Conservation (phyloP, 2,113 vertebrate genomes). For the Pelmatolapia mariae region DNA sequence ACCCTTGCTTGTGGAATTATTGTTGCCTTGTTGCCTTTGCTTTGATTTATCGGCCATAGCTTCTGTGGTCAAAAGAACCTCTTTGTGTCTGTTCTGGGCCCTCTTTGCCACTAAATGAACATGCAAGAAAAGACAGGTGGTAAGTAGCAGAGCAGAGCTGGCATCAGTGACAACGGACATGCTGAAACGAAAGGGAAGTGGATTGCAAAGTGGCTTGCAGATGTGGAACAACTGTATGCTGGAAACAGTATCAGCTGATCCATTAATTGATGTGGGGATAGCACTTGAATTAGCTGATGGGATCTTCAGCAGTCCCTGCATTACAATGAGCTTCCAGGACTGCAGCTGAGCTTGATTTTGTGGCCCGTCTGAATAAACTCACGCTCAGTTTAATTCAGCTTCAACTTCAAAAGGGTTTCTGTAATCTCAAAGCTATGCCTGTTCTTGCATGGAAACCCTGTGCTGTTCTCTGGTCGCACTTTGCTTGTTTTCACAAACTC, state of each 20-base stretch:
- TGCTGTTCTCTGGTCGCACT: background rate
- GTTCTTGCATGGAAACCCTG: background rate
- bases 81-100: background rate
- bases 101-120: background rate
- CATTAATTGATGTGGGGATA: background rate
- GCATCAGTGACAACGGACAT: background rate
- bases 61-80: background rate
- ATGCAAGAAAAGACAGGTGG: background rate
- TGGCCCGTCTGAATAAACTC: background rate
- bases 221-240: background rate
- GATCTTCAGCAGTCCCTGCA: background rate
- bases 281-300: background rate
- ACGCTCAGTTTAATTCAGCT: background rate
- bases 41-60: background rate
- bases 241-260: background rate
- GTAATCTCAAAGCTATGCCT: background rate
- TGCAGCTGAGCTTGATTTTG: background rate
- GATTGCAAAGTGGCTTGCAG: background rate
- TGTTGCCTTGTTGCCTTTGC: background rate
- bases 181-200: background rate
- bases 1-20: background rate
- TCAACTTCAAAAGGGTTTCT: background rate
- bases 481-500: conserved; percentile 12
- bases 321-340: background rate
- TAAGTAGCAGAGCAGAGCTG: background rate